Percentiles rank a stretch among this genome's conserved stretches.
These are phyloP conservation scores for Aramus guarauna DNA, from an alignment of 2,113 vertebrate species.

Conservation along the genomic window DNA sequence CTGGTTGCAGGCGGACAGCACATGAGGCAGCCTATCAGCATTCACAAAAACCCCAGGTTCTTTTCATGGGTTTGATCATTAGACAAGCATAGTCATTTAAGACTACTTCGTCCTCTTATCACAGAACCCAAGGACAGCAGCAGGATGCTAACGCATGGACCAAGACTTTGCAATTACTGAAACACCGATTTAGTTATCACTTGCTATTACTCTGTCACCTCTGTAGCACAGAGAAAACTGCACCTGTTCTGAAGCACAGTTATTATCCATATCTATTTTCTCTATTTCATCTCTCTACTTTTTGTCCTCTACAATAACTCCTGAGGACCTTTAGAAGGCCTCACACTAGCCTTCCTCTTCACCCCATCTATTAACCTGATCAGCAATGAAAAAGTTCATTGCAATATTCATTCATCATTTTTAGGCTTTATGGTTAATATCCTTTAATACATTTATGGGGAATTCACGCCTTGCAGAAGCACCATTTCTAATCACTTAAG, in stretches of 20 bases:
- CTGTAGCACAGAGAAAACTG: neutral
- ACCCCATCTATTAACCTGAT: slow-evolving; percentile 28
- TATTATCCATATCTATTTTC: slow-evolving; percentile 27
- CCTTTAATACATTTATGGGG: neutral
- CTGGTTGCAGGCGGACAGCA: neutral
- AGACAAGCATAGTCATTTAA: neutral
- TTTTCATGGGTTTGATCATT: neutral
- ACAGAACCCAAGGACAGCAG: neutral
- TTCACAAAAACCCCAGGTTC: neutral
- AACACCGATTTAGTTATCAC: slow-evolving; percentile 19
- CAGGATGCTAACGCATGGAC: neutral
- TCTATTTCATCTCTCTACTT: slow-evolving; percentile 7
- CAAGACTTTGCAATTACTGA: slow-evolving; percentile 25
- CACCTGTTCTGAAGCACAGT: neutral
- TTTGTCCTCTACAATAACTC: slow-evolving; percentile 36
- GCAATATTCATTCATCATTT: slow-evolving; percentile 47
- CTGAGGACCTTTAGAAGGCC: slow-evolving; percentile 36
- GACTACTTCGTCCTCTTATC: neutral
- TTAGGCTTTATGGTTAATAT: slow-evolving; percentile 40
- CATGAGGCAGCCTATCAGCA: neutral
- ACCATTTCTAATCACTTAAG: neutral
- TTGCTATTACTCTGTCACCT: slow-evolving; percentile 21
- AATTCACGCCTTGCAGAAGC: neutral
- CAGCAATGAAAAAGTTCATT: slow-evolving; percentile 38
- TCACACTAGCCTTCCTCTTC: slow-evolving; percentile 5